phyloP scores from a whole-genome alignment of 2,113 vertebrate species.

The Hippoglossus stenolepis region DNA sequence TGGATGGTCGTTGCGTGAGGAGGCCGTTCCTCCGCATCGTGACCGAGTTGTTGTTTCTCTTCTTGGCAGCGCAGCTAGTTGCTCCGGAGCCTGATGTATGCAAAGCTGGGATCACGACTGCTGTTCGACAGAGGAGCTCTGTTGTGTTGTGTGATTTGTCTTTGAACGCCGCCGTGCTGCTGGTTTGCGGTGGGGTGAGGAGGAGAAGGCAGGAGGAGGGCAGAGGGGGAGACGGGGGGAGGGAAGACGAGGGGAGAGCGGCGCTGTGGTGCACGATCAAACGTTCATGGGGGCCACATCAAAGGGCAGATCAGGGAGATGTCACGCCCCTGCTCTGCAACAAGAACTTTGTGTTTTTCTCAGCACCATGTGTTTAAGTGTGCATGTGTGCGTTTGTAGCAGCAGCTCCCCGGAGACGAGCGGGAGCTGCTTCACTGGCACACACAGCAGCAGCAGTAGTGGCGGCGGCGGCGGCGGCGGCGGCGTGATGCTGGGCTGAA shows the following conservation, averaged over 20 bases:
- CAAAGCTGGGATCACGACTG: conserved; percentile 69
- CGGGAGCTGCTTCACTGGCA: conserved; percentile 6
- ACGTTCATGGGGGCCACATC: conserved; percentile 51
- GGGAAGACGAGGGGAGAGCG: neutral
- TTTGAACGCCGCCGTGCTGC: conserved; percentile 51
- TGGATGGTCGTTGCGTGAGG: neutral
- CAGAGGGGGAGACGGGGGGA: neutral
- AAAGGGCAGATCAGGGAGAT: conserved; percentile 52
- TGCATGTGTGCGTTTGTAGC: conserved; percentile 25
- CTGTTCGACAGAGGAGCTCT: conserved; percentile 51
- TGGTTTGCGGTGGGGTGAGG: conserved; percentile 17
- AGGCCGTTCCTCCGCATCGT: conserved; percentile 36
- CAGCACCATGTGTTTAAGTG: conserved; percentile 5
- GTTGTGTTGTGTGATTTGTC: conserved; percentile 44
- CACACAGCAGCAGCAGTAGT: neutral
- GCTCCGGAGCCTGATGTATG: conserved; percentile 67
- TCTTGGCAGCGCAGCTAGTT: conserved; percentile 38
- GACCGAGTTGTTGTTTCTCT: conserved; percentile 37
- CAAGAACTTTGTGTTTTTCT: conserved; percentile 14
- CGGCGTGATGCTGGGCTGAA: conserved; percentile 24
- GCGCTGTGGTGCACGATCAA: conserved; percentile 42
- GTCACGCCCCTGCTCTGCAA: conserved; percentile 32
- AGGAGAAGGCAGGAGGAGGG: conserved; percentile 1
- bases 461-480: neutral
- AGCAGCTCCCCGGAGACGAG: conserved; percentile 34